Evolutionary conservation across 2,113 vertebrate genomes (phyloP).

Genomic region (Burhinus oedicnemus): DNA sequence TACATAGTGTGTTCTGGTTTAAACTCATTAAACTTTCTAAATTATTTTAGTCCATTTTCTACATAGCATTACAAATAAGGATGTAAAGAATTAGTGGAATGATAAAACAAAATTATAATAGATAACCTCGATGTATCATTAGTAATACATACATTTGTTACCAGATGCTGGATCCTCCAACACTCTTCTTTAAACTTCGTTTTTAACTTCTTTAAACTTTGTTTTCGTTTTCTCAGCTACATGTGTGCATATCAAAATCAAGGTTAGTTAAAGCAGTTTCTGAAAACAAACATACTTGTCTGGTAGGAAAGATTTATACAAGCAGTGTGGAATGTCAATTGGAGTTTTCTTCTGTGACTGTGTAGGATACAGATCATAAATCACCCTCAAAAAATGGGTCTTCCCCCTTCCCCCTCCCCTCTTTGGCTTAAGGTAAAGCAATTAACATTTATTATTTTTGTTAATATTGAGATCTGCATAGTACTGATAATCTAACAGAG

Average conservation of each 20-base stretch:
- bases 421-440: not conserved
- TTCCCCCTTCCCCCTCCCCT: fast-evolving
- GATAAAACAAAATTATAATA: not conserved
- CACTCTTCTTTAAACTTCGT: not conserved
- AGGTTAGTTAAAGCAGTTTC: not conserved
- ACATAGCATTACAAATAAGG: not conserved
- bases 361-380: not conserved
- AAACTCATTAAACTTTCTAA: not conserved
- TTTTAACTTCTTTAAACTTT: too few species aligned
- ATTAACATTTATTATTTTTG: not conserved
- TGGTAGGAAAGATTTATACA: not conserved
- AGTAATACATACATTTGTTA: not conserved
- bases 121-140: not conserved
- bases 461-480: not conserved
- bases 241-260: not conserved
- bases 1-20: not conserved
- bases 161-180: not conserved
- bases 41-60: not conserved
- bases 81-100: not conserved
- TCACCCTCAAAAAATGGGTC: not conserved
- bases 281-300: not conserved
- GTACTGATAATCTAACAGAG: not conserved
- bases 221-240: not conserved
- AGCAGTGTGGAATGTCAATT: not conserved
- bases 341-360: not conserved